These are phyloP conservation scores for Luidia sarsii DNA, from an alignment of 53 echinoderm and acorn worm species.

Conservation along the genomic window DNA sequence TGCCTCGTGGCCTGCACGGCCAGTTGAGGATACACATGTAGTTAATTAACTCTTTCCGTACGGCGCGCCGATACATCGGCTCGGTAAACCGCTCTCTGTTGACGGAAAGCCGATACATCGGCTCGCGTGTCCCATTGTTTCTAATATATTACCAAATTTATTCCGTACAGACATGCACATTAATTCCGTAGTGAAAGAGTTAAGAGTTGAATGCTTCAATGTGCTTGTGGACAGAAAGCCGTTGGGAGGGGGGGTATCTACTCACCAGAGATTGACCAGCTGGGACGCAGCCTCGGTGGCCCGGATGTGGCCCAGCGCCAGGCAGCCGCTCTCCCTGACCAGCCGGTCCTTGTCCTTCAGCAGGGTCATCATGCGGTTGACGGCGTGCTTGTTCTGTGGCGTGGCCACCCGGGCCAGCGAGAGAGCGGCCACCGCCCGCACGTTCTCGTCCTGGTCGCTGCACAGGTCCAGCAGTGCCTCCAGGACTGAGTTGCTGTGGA, in stretches of 20 bases:
- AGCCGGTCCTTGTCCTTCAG: constrained; percentile 85
- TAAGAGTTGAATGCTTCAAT: no score
- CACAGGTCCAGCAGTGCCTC: constrained; percentile 96
- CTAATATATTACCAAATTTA: no score
- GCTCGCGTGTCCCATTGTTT: no score
- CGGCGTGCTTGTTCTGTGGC: constrained; percentile 68
- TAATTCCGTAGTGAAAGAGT: no score
- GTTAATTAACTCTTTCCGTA: no score
- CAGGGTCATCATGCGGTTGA: constrained; percentile 64
- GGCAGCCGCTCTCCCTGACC: constrained; percentile 93
- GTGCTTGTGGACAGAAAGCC: no score
- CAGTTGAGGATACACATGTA: no score
- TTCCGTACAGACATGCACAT: no score
- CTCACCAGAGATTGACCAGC: constrained; percentile 89
- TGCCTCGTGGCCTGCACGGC: no score
- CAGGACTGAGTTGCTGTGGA: constrained; percentile 81
- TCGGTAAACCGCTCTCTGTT: no score
- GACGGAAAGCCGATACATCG: no score
- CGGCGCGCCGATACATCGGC: no score
- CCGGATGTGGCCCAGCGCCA: constrained; percentile 90
- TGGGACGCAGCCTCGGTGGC: constrained; percentile 75
- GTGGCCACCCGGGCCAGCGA: constrained; percentile 81
- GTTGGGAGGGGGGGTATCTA: neutral
- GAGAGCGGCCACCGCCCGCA: constrained; percentile 84
- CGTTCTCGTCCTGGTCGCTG: constrained; percentile 80